These are phyloP conservation scores for Catharus minimus DNA, from an alignment of 2,113 vertebrate genomes.

Conservation along the genomic window DNA sequence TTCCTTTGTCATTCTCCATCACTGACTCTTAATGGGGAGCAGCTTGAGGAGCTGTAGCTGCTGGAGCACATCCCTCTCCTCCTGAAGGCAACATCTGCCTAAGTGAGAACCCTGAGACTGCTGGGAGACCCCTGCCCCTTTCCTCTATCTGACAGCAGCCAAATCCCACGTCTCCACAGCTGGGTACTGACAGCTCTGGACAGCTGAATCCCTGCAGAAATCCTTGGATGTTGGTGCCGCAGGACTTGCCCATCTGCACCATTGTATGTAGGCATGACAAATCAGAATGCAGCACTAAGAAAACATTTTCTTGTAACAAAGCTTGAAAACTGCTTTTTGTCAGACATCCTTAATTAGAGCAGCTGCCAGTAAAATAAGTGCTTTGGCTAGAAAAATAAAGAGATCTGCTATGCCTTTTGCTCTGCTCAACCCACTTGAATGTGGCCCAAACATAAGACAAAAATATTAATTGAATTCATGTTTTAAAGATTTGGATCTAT, in stretches of 20 bases:
- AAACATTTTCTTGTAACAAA: constrained; percentile 25
- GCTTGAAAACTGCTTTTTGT: constrained; percentile 32
- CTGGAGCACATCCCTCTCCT: not conserved
- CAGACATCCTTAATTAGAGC: constrained; percentile 41
- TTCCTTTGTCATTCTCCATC: not conserved
- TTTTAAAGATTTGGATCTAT: constrained; percentile 7
- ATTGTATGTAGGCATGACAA: not conserved
- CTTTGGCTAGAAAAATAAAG: constrained; percentile 28
- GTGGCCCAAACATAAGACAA: constrained; percentile 35
- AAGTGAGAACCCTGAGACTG: not conserved
- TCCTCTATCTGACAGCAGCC: not conserved
- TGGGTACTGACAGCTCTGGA: constrained; percentile 34
- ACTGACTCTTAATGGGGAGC: not conserved
- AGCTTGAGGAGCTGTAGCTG: not conserved
- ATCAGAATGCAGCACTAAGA: not conserved
- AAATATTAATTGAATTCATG: constrained; percentile 28
- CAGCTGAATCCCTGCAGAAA: constrained; percentile 23
- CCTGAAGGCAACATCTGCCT: not conserved
- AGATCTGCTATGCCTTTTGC: constrained; percentile 28
- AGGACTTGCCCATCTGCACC: constrained; percentile 15
- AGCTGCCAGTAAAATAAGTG: constrained; percentile 47
- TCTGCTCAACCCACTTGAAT: constrained; percentile 2
- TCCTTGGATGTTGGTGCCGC: not conserved
- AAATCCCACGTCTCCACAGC: not conserved
- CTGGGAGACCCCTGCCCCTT: not conserved